These are phyloP conservation scores for Propithecus perrieri DNA, from an alignment of 2,797 vertebrate species.

Conservation along the genomic window DNA sequence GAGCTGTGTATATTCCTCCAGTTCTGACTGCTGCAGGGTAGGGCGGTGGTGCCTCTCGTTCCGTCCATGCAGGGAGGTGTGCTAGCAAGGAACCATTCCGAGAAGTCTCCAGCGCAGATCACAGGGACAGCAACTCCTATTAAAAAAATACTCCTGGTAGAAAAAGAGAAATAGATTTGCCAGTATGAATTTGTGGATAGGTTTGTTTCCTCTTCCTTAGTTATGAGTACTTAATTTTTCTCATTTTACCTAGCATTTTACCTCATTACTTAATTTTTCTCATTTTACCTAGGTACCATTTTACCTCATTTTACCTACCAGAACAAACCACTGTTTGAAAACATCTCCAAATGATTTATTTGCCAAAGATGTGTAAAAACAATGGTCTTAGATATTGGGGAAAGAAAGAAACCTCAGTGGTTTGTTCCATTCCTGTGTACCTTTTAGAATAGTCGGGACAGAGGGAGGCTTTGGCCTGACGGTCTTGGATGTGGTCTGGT, in stretches of 20 bases:
- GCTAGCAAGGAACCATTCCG: not conserved
- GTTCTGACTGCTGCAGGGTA: fast-evolving
- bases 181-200: not conserved
- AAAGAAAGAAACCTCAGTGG: not conserved
- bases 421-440: not conserved
- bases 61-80: fast-evolving
- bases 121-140: not conserved
- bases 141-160: not conserved
- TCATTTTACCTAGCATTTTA: too few relatives aligned
- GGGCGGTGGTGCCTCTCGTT: not conserved
- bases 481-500: not conserved
- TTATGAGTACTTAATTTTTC: not conserved
- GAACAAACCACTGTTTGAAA: not conserved
- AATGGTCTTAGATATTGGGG: not conserved
- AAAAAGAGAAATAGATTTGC: not conserved
- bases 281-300: too few relatives aligned
- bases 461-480: not conserved
- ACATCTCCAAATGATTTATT: not conserved
- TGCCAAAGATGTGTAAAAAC: slow-evolving; percentile 2
- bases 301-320: too few relatives aligned
- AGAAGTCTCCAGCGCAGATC: too few relatives aligned
- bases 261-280: too few relatives aligned
- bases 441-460: not conserved
- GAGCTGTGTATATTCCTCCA: not conserved
- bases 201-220: not conserved